phyloP scores from a whole-genome alignment of 2,797 vertebrate species.

The Pagetopsis macropterus region DNA sequence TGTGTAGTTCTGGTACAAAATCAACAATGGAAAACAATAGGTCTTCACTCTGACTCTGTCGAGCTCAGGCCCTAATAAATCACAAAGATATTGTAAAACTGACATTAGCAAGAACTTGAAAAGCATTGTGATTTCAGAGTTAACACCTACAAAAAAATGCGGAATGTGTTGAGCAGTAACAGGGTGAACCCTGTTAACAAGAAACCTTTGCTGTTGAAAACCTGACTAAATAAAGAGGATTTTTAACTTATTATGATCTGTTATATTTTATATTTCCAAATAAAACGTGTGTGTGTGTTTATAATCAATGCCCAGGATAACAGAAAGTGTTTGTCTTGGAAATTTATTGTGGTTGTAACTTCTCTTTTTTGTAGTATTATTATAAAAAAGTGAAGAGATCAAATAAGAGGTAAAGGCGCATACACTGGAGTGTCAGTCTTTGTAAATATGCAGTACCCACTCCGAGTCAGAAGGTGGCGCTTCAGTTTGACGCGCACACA shows the following conservation, averaged over 20 bases:
- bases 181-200: too few relatives aligned
- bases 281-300: neutral
- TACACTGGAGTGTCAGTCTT: neutral
- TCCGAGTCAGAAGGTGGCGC: constrained; percentile 41
- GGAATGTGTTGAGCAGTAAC: neutral
- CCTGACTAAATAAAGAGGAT: neutral
- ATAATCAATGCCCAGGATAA: neutral
- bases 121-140: neutral
- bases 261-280: neutral
- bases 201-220: neutral
- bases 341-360: too few relatives aligned
- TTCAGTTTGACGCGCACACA: fast-evolving
- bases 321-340: neutral
- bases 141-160: neutral
- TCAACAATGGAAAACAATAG: too few relatives aligned
- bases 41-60: too few relatives aligned
- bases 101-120: neutral
- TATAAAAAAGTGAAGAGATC: too few relatives aligned
- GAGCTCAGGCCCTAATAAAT: too few relatives aligned
- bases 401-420: neutral
- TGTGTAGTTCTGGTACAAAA: too few relatives aligned
- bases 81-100: neutral
- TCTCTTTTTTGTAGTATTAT: too few relatives aligned
- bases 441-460: neutral
- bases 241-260: neutral